Evolutionary conservation across 2,888 invertebrate genomes (phyloP).

Genomic region (Rhimphoctona megacephalus): DNA sequence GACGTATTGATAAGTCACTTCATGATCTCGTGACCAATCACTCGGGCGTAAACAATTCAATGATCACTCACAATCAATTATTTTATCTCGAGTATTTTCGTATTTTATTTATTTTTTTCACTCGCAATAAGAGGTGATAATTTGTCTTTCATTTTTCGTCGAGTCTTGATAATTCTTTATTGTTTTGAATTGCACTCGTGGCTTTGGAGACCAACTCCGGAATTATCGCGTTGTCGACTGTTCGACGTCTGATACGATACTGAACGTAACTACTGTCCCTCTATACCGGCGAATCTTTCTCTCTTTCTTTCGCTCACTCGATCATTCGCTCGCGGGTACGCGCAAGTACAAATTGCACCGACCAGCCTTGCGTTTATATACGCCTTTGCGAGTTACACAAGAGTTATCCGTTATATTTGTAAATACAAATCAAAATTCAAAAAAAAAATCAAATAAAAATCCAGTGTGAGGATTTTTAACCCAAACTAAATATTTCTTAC

Average conservation of each 20-base stretch:
- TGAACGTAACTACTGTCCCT: conserved; percentile 60
- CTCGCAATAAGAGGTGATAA: not conserved
- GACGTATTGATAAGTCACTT: not conserved
- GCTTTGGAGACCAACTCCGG: not conserved
- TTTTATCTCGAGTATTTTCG: not conserved
- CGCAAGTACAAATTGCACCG: conserved; percentile 44
- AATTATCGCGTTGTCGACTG: conserved; percentile 52
- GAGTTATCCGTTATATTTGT: conserved; percentile 4
- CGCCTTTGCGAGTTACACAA: conserved; percentile 15
- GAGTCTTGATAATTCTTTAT: conserved; percentile 8
- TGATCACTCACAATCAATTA: not conserved
- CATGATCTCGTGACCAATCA: not conserved
- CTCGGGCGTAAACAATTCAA: conserved; percentile 2
- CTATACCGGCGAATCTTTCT: conserved; percentile 43
- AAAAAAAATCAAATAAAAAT: conserved; percentile 15
- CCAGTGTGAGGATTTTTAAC: not conserved
- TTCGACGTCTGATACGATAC: conserved; percentile 60
- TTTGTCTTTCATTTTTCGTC: not conserved
- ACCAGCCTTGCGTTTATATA: conserved; percentile 35
- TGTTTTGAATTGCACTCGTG: conserved; percentile 28
- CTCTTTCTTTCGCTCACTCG: conserved; percentile 9
- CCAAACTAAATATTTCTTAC: not conserved
- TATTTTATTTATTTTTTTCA: not conserved
- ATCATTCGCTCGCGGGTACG: conserved; percentile 17
- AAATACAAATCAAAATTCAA: not conserved